Conservation (phyloP, 2,797 vertebrate genomes). For the Pelodytes ibericus region DNA sequence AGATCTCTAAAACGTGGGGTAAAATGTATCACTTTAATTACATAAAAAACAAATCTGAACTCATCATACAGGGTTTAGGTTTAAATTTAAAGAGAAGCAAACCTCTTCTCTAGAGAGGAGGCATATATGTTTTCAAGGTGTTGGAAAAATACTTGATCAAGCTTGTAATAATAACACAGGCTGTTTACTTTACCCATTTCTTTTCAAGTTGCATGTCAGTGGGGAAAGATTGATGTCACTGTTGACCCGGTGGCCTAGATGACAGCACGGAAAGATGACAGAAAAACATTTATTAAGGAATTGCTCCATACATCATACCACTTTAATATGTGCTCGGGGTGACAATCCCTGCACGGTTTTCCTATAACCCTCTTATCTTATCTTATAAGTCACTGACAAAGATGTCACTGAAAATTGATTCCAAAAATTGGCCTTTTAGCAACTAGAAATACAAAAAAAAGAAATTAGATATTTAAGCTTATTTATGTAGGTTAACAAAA, state of each 20-base stretch:
- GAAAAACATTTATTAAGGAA: conserved; percentile 18
- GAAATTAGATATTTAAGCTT: too few species aligned
- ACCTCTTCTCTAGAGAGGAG: too few species aligned
- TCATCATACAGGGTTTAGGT: too few species aligned
- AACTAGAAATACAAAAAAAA: neutral
- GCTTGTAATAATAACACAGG: neutral
- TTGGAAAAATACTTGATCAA: neutral
- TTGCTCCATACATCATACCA: conserved; percentile 21
- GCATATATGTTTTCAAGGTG: neutral
- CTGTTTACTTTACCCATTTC: neutral
- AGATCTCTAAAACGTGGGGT: too few species aligned
- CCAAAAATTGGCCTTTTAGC: neutral
- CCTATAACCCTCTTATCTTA: conserved; percentile 6
- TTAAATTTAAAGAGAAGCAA: too few species aligned
- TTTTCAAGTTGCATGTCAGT: neutral
- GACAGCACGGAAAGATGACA: neutral
- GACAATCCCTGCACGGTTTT: conserved; percentile 11
- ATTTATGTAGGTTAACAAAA: too few species aligned
- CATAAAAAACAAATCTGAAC: too few species aligned
- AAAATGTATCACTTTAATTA: too few species aligned
- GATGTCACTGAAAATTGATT: neutral
- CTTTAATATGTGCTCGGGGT: conserved; percentile 16
- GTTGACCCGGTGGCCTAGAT: conserved; percentile 13
- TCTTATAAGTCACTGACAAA: conserved; percentile 9
- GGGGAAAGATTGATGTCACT: conserved; percentile 8